Percentiles rank a stretch among this genome's conserved stretches.
Conservation (phyloP, 2,113 vertebrate genomes). For the Trogon melanurus region DNA sequence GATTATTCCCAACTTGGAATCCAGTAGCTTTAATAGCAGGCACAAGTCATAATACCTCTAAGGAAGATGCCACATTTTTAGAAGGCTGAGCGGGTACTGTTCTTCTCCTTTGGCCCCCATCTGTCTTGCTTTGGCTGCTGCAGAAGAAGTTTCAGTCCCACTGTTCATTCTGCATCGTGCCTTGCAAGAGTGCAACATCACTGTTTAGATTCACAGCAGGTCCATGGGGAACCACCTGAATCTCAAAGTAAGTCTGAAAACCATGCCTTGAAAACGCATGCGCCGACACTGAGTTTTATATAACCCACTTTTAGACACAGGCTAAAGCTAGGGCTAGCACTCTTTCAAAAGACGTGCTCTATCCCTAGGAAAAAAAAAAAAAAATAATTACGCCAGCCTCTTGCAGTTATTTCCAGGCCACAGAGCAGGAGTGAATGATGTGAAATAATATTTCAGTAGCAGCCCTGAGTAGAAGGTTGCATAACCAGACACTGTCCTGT, state of each 20-base stretch:
- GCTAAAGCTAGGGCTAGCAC: background rate
- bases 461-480: slow-evolving; percentile 26
- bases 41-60: background rate
- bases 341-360: slow-evolving; percentile 17
- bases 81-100: background rate
- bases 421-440: slow-evolving; percentile 42
- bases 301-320: background rate
- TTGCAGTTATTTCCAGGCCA: slow-evolving; percentile 66
- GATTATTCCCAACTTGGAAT: background rate
- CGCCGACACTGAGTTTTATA: background rate
- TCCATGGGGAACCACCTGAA: background rate
- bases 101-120: background rate
- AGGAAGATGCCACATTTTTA: background rate
- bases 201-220: background rate
- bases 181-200: background rate
- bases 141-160: background rate
- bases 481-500: slow-evolving; percentile 15
- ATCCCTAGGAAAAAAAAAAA: background rate
- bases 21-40: background rate
- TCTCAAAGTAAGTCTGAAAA: background rate
- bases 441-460: slow-evolving; percentile 39
- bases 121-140: background rate
- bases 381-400: background rate
- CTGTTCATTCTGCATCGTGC: background rate
- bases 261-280: background rate